Evolutionary conservation across 2,888 invertebrate genomes (phyloP), one percentile per base, ranked within the genome.

Genomic region (Flexamia atlantica): DNA sequence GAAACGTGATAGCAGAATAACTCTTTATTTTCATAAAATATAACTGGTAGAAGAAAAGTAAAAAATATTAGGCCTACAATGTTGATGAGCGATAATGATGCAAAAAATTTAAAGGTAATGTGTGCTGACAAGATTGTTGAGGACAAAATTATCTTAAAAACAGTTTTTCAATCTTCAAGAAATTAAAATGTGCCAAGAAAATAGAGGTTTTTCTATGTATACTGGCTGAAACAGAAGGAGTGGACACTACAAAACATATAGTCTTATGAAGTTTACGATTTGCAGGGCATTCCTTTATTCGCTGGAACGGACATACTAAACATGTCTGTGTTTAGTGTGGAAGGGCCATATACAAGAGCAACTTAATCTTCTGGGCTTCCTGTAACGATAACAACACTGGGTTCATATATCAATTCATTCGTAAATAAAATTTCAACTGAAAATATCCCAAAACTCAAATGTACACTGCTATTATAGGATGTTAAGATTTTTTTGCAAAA

Each of bases 351-450:
- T 46, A 76, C 76, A 46, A 46, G 76, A 28, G 46, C 76, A 76
- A 76, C 76, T 76, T 70, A 28, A 72, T 72, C 72, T 72, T 42
- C 72, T 72, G 72, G 72, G 72, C 72, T 40, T 46, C 46, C 76
- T 76, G 76, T 76, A 76, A 76, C 76, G 76, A 76, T 76, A 76
- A 76, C 76, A 76, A 76, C 76, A 57, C 80, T 80, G 60, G 60
- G 80, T 28, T 80, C 53, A 80, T 20, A 57, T 40, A 80, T 80
- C 60, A 80, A 30, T 30, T 20, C 68, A 46, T 81, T 57, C 90
- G 88, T 90, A 90, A 90, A 89, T 89, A 88, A 88, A 89, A 89
- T 88, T 87, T 84, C 84, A 87, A 70, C 40, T 70, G 30, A 64
- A 64, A 30, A 64, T 64, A 64, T 64, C 64, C 64, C 64, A 64